Conservation (phyloP, 64 coral and sea anemone species). For the Montipora sp. region DNA sequence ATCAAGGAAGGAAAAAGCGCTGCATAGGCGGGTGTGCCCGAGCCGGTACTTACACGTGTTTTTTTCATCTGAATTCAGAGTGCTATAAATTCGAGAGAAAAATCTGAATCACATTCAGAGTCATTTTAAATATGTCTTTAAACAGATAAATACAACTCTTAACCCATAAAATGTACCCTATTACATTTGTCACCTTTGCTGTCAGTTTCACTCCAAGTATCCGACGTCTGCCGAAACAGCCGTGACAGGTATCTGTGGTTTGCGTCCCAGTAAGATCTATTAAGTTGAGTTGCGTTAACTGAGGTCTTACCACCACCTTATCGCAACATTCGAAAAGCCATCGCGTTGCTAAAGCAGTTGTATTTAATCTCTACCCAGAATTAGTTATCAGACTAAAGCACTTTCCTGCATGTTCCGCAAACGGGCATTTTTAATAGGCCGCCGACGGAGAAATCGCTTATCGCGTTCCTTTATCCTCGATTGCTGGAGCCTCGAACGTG, state of each 20-base stretch:
- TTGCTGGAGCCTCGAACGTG: not conserved
- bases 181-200: no score
- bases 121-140: no score
- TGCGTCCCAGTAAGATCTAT: not conserved
- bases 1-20: no score
- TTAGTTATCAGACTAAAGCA: not conserved
- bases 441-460: not conserved
- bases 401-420: not conserved
- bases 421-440: not conserved
- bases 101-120: no score
- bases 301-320: not conserved
- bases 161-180: no score
- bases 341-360: not conserved
- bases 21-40: no score
- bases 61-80: no score
- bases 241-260: no score
- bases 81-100: no score
- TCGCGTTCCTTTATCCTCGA: not conserved
- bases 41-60: no score
- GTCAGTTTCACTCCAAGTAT: not conserved
- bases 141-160: no score
- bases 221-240: no score
- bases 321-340: not conserved
- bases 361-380: not conserved
- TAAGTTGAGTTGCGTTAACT: not conserved